Evolutionary conservation across 1,140 invertebrate genomes (phyloP), one percentile per base, ranked within the genome.

Genomic region (Contarinia nasturtii): DNA sequence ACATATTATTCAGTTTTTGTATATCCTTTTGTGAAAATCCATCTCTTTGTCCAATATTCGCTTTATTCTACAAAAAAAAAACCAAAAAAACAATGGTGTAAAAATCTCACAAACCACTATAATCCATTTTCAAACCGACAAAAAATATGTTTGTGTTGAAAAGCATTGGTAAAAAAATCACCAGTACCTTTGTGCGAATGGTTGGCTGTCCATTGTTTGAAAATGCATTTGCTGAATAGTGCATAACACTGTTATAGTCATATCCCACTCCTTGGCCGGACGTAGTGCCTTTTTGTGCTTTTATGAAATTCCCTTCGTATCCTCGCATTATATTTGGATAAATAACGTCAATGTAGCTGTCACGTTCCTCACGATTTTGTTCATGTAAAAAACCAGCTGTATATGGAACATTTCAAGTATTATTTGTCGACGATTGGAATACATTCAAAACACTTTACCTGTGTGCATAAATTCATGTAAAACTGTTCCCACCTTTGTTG

Each of bases 381-480:
- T 91, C 86, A 58, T 92, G 88, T 54, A 83, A 72, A 58, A 91
- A 90, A 1, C 88, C 88, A 17, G 83, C 53, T 1, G 80, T 77
- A 53, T n/a, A n/a, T n/a, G n/a, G n/a, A n/a, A n/a, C n/a, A n/a
- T n/a, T n/a, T n/a, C n/a, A n/a, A n/a, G n/a, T n/a, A n/a, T n/a
- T n/a, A n/a, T n/a, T n/a, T n/a, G n/a, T n/a, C n/a, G n/a, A n/a
- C n/a, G n/a, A n/a, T n/a, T n/a, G n/a, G n/a, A n/a, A n/a, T n/a
- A n/a, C n/a, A n/a, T n/a, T n/a, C n/a, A n/a, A n/a, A n/a, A n/a
- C n/a, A n/a, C n/a, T n/a, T n/a, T n/a, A n/a, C n/a, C n/a, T n/a
- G n/a, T n/a, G n/a, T 92, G 87, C 69, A 89, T 79, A 46, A 91
- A 60, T 57, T 92, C 87, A 54, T 92, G 87, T 33, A 84, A 65